phyloP scores from a whole-genome alignment of 2,113 vertebrate species.

The Dasyornis broadbenti region DNA sequence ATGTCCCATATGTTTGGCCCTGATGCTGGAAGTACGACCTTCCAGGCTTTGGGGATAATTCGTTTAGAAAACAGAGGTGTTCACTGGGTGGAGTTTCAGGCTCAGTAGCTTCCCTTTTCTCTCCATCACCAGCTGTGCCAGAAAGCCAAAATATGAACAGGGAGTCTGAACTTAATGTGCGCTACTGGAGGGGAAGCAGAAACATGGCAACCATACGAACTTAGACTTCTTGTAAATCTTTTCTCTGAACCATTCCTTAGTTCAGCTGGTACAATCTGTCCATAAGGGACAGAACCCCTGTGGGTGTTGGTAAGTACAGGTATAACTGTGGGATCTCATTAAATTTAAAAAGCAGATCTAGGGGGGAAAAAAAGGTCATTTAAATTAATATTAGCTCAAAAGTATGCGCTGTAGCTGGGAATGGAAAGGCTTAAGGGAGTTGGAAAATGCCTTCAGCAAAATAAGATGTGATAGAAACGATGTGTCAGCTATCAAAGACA shows the following conservation, averaged over 20 bases:
- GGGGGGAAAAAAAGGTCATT: not conserved
- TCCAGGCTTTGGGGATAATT: not conserved
- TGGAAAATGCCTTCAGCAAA: constrained; percentile 55
- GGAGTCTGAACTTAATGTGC: not conserved
- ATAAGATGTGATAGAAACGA: constrained; percentile 55
- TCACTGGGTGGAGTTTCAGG: not conserved
- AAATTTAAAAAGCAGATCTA: constrained; percentile 5
- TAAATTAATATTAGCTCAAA: constrained; percentile 46
- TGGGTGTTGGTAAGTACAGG: not conserved
- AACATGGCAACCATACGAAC: fast-evolving
- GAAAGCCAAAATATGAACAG: not conserved
- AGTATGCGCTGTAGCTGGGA: not conserved
- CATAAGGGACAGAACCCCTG: not conserved
- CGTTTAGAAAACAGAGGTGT: not conserved
- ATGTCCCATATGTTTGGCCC: not conserved
- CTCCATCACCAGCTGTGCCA: not conserved
- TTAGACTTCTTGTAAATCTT: not conserved
- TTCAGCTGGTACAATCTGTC: not conserved
- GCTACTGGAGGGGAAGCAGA: not conserved
- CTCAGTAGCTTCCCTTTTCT: not conserved
- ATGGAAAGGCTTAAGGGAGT: constrained; percentile 14
- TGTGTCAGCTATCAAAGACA: constrained; percentile 63
- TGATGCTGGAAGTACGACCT: not conserved
- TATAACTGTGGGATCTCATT: not conserved
- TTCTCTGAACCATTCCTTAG: not conserved